A percentile compares a stretch with the other conserved stretches of the same genome.
phyloP scores from a whole-genome alignment of 2,888 invertebrate genomes.

The Spisula solida region DNA sequence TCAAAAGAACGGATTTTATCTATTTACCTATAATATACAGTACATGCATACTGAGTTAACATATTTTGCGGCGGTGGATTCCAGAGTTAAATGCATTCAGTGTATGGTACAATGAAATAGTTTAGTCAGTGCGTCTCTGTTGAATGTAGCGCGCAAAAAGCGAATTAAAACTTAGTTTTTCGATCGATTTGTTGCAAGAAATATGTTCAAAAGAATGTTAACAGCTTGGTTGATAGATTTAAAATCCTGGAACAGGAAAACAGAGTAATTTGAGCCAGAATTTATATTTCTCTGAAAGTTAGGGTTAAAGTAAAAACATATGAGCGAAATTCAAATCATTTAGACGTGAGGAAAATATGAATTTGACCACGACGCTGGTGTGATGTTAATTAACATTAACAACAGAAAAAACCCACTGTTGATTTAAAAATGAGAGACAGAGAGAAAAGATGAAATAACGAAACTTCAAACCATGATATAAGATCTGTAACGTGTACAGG shows the following conservation, averaged over 20 bases:
- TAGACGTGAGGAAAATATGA: neutral
- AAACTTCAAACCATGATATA: neutral
- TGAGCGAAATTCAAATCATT: neutral
- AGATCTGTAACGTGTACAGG: too few relatives aligned
- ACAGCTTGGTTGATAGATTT: neutral
- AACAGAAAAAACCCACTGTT: neutral
- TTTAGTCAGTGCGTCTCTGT: slow-evolving; percentile 20
- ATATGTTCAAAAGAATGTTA: slow-evolving; percentile 1
- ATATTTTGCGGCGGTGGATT: slow-evolving; percentile 40
- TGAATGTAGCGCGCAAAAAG: neutral
- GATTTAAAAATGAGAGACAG: neutral
- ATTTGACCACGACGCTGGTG: neutral
- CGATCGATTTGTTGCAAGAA: slow-evolving; percentile 19
- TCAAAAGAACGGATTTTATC: slow-evolving; percentile 27
- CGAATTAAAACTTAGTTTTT: neutral
- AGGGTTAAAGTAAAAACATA: neutral
- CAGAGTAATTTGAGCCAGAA: too few relatives aligned
- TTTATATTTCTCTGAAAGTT: too few relatives aligned
- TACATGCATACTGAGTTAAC: slow-evolving; percentile 26
- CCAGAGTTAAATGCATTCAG: neutral
- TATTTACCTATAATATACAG: slow-evolving; percentile 42
- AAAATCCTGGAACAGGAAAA: neutral
- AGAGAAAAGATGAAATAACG: neutral
- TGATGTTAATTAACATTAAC: neutral
- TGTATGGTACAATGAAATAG: neutral